Evolutionary conservation across 2,113 vertebrate genomes (phyloP), one percentile per base, ranked within the genome.

Genomic region (Pseudolaguvia tuberculata): DNA sequence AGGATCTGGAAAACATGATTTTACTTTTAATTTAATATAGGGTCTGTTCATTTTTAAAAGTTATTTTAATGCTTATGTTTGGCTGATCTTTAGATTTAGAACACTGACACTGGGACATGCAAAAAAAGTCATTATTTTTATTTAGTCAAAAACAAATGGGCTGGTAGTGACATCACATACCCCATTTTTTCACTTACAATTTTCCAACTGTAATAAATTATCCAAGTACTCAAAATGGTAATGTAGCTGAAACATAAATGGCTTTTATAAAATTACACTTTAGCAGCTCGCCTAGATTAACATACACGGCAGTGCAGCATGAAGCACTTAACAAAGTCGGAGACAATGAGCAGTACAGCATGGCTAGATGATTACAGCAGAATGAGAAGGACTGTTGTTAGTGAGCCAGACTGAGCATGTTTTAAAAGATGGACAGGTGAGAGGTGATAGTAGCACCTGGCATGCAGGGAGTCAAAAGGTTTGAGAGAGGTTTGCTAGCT

Each of bases 381-480:
- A 20, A 23, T 50, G 47, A 58, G 71, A 55, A 75, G 31, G 66
- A 55, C 25, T 52, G 52, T 61, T 78, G 66, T 81, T 78, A 75
- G 68, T 62, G 70, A 76, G 50, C 76, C 58, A 68, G 72, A 62
- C 61, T 42, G 14, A 57, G 61, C 20, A 53, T 63, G 47, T 74
- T 21, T 8, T 20, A 50, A 63, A 42, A 73, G 68, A 72, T 45
- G 27, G 67, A 62, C 50, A 47, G 67, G 42, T 48, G 52, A 55
- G 23, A 45, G 68, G 76, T 69, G 72, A 74, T 70, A 61, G 67
- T 66, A 35, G 52, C 70, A 75, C 65, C 66, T 72, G 57, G 48
- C 52, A 48, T 71, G 55, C 31, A 68, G 63, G 39, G 73, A 45
- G 52, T 52, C 42, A 70, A 62, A 69, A 59, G 39, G 35, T 68